A percentile compares a stretch with the other conserved stretches of the same genome.
phyloP scores from a whole-genome alignment of 2,888 invertebrate genomes.

The Macrosoma leucophasiata region DNA sequence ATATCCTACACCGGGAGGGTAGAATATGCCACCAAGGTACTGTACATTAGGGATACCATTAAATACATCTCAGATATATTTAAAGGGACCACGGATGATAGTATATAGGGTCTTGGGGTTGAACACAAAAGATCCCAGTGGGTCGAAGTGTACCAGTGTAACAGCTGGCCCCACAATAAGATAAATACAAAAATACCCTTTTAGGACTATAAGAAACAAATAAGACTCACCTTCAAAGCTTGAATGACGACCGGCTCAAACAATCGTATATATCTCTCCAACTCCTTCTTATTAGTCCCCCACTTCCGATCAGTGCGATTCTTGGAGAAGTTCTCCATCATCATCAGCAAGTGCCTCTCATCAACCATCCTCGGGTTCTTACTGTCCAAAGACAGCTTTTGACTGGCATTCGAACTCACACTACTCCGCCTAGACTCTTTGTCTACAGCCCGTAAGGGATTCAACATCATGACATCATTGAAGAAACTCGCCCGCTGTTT shows the following conservation, averaged over 20 bases:
- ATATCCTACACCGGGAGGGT: too few species aligned
- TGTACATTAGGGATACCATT: too few species aligned
- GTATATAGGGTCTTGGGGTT: too few species aligned
- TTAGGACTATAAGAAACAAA: too few species aligned
- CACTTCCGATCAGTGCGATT: slow-evolving; percentile 64
- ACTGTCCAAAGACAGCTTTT: slow-evolving; percentile 45
- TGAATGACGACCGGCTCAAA: slow-evolving; percentile 98
- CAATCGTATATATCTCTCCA: slow-evolving; percentile 88
- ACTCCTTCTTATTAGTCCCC: slow-evolving; percentile 66
- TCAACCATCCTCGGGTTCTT: slow-evolving; percentile 52
- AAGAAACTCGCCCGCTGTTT: slow-evolving; percentile 37
- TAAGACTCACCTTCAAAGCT: slow-evolving; percentile 85
- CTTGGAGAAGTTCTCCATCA: slow-evolving; percentile 63
- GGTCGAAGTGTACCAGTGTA: too few species aligned
- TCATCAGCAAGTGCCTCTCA: slow-evolving; percentile 53
- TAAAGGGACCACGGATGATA: too few species aligned
- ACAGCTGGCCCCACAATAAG: too few species aligned
- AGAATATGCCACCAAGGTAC: too few species aligned
- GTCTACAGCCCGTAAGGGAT: slow-evolving; percentile 29
- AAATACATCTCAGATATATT: too few species aligned
- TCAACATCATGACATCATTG: slow-evolving; percentile 50
- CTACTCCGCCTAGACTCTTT: slow-evolving; percentile 44
- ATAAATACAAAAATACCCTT: too few species aligned
- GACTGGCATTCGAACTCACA: slow-evolving; percentile 48
- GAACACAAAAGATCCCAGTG: too few species aligned